Evolutionary conservation across 2,888 invertebrate genomes (phyloP).

Genomic region (Spisula subtruncata): DNA sequence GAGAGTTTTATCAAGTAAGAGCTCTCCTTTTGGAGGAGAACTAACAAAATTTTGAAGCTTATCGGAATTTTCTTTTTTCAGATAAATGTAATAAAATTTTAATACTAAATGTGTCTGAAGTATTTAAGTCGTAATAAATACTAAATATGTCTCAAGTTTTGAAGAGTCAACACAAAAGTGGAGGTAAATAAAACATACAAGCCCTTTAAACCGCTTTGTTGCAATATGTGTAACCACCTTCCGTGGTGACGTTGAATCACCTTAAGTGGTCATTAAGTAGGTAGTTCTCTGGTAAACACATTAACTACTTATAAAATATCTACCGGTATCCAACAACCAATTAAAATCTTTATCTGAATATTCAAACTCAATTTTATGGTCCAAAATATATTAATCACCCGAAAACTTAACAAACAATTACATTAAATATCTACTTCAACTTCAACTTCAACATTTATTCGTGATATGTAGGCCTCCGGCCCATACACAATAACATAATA

Average conservation of each 20-base stretch:
- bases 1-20: background rate
- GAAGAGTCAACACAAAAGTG: background rate
- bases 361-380: background rate
- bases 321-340: background rate
- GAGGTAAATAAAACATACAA: conserved; percentile 7
- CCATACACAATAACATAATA: too few species aligned
- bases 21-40: too few species aligned
- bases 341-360: background rate
- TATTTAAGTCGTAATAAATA: background rate
- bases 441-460: too few species aligned
- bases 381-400: background rate
- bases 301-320: conserved; percentile 15
- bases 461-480: too few species aligned
- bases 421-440: too few species aligned
- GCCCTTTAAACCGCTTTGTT: background rate
- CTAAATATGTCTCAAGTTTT: conserved; percentile 8
- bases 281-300: background rate
- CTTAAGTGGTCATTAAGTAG: background rate
- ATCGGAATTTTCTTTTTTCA: background rate
- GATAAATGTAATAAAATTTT: background rate
- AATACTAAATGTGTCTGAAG: background rate
- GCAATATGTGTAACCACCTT: background rate
- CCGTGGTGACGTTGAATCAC: background rate
- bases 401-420: conserved; percentile 16
- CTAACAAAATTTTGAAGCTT: background rate